Conservation (phyloP, 2,113 vertebrate genomes). For the Vireo altiloquus region DNA sequence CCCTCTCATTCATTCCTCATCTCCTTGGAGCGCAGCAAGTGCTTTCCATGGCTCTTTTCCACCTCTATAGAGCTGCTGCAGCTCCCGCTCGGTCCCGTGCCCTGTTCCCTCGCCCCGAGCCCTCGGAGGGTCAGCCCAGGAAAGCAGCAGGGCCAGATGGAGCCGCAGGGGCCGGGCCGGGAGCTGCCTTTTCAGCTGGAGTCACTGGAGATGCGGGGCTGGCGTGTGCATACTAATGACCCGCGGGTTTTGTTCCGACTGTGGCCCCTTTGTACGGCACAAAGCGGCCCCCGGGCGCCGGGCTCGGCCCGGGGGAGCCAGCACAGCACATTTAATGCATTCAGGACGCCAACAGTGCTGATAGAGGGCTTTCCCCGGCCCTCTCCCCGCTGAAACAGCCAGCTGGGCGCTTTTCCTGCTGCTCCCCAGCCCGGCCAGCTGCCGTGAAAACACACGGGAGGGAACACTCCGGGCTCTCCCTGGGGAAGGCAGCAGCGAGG, state of each 20-base stretch:
- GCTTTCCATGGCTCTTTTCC: not conserved
- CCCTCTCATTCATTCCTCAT: not conserved
- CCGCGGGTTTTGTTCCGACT: not conserved
- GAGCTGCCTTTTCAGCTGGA: constrained; percentile 37
- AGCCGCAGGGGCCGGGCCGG: not conserved
- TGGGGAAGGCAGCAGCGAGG: not conserved
- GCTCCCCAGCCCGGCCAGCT: not conserved
- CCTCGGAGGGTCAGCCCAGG: not conserved
- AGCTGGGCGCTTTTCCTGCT: constrained; percentile 3
- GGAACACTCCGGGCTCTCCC: not conserved
- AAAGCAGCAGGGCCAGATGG: not conserved
- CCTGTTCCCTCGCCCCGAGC: not conserved
- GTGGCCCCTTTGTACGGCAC: constrained; percentile 33
- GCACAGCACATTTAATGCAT: constrained; percentile 53
- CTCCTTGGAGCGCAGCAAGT: not conserved
- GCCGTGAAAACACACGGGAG: not conserved
- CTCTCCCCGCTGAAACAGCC: not conserved
- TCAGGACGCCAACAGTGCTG: constrained; percentile 48
- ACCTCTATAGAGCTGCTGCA: not conserved
- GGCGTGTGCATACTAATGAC: constrained; percentile 1
- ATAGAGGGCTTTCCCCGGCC: constrained; percentile 34
- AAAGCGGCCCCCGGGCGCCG: constrained; percentile 12
- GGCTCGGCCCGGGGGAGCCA: constrained; percentile 11
- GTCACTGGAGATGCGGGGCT: not conserved
- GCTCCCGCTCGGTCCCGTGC: not conserved